Conservation (phyloP, 2,888 invertebrate species). For the Thymelicus sylvestris region DNA sequence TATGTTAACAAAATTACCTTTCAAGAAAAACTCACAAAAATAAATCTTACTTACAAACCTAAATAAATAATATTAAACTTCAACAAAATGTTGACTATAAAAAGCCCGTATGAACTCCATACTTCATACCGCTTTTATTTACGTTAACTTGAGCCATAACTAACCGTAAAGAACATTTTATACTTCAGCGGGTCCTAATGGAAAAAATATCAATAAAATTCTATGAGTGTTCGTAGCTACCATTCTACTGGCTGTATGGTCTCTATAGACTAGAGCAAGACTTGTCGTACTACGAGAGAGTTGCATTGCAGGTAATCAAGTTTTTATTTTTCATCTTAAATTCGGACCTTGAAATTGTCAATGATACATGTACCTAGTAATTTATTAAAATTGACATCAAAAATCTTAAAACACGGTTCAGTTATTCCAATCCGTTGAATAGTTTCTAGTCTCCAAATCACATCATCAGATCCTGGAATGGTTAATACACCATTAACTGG, state of each 20-base stretch:
- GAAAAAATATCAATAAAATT: conserved; percentile 16
- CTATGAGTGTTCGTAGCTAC: neutral
- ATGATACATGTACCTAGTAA: too few species aligned
- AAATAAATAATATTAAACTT: too few species aligned
- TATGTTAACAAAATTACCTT: neutral
- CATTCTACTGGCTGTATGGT: neutral
- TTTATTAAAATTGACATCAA: too few species aligned
- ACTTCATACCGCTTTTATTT: neutral
- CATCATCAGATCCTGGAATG: too few species aligned
- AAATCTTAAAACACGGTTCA: too few species aligned
- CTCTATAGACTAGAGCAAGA: neutral
- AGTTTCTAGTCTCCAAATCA: too few species aligned
- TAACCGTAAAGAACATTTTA: conserved; percentile 8
- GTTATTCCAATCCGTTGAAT: too few species aligned
- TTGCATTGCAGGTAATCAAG: too few species aligned
- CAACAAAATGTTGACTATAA: conserved; percentile 1
- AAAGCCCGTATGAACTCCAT: neutral
- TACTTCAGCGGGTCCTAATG: conserved; percentile 7
- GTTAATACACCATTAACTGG: too few species aligned
- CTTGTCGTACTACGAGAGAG: too few species aligned
- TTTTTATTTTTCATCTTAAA: too few species aligned
- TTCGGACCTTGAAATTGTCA: too few species aligned
- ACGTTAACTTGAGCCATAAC: neutral
- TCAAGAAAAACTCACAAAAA: neutral
- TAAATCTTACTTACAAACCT: neutral